Evolutionary conservation across 1,140 invertebrate species (phyloP).

Genomic region (Hylaeus anthracinus): DNA sequence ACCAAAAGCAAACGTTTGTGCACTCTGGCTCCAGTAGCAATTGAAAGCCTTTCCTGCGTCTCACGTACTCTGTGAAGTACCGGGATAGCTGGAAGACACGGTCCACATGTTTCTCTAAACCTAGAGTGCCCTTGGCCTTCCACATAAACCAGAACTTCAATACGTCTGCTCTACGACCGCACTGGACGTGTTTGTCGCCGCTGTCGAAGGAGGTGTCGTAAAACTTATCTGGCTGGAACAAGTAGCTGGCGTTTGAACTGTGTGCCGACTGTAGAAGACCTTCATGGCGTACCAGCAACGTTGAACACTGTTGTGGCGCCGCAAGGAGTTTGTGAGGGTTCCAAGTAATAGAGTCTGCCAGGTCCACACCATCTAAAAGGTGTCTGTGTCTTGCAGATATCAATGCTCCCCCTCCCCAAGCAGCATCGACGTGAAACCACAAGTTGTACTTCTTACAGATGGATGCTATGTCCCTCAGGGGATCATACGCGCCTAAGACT

Average conservation of each 20-base stretch:
- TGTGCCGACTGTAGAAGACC: constrained; percentile 80
- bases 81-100: constrained; percentile 88
- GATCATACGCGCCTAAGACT: constrained; percentile 94
- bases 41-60: constrained; percentile 86
- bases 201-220: constrained; percentile 96
- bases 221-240: constrained; percentile 98
- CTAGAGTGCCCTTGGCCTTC: constrained; percentile 94
- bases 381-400: constrained; percentile 90
- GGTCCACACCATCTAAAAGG: constrained; percentile 89
- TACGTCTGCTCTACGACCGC: constrained; percentile 96
- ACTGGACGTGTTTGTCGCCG: constrained; percentile 96
- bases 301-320: constrained; percentile 94
- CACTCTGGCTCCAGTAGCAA: constrained; percentile 92
- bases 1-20: constrained; percentile 98
- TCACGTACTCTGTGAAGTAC: constrained; percentile 87
- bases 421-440: constrained; percentile 98
- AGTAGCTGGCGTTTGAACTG: constrained; percentile 90
- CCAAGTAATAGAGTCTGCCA: constrained; percentile 96
- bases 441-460: constrained; percentile 91
- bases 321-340: constrained; percentile 96
- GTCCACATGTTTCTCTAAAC: constrained; percentile 90
- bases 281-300: constrained; percentile 89
- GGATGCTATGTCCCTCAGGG: constrained; percentile 89
- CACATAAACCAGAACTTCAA: constrained; percentile 99
- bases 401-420: constrained; percentile 95